Evolutionary conservation across 2,797 vertebrate genomes (phyloP).

Genomic region (Merluccius polli): DNA sequence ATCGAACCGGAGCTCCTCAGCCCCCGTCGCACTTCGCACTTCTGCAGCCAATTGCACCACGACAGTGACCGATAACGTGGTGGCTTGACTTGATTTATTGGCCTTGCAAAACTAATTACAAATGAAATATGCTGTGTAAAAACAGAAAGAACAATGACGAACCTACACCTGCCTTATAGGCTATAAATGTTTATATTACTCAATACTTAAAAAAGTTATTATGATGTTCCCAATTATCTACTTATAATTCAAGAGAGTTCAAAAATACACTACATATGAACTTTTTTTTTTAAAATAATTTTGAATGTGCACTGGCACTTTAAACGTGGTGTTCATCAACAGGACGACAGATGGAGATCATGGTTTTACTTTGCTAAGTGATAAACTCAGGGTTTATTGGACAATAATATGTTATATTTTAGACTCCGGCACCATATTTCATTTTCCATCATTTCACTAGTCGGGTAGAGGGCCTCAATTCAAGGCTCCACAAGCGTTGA

Average conservation of each 20-base stretch:
- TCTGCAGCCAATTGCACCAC: background rate
- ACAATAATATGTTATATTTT: background rate
- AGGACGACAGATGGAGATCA: too few relatives aligned
- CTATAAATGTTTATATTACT: too few relatives aligned
- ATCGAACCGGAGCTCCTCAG: background rate
- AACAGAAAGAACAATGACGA: background rate
- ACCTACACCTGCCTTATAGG: too few relatives aligned
- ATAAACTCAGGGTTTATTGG: background rate
- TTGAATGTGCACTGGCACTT: background rate
- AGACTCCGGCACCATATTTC: background rate
- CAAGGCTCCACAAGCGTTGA: background rate
- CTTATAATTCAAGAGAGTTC: background rate
- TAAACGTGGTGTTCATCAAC: background rate
- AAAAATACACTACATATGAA: background rate
- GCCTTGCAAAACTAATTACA: background rate
- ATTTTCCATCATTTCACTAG: background rate
- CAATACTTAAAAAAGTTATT: background rate
- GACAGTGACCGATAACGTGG: background rate
- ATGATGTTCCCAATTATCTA: background rate
- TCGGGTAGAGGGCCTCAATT: background rate
- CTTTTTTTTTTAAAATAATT: background rate
- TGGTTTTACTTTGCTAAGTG: background rate
- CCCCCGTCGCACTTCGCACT: background rate
- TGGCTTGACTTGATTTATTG: background rate
- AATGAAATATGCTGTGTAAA: background rate